Conservation (phyloP, 1,140 invertebrate genomes). For the Drosophila willistoni region DNA sequence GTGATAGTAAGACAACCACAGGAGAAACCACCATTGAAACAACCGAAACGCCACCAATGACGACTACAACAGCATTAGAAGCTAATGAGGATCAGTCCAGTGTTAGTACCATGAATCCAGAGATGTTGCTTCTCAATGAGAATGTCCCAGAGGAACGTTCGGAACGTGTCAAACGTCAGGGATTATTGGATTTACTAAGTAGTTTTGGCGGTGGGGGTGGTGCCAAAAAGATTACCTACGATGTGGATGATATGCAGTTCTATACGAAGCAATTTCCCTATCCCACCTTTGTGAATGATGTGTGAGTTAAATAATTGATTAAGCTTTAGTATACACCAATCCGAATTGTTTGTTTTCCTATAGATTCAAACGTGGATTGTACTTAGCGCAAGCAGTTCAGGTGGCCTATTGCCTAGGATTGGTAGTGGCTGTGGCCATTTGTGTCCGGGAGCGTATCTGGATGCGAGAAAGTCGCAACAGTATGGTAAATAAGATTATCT, state of each 20-base stretch:
- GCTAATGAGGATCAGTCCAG: neutral
- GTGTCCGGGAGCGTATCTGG: conserved; percentile 86
- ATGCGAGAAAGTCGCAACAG: conserved; percentile 87
- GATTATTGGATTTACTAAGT: conserved; percentile 61
- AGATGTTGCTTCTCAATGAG: conserved; percentile 31
- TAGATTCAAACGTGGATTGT: conserved; percentile 87
- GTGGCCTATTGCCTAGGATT: conserved; percentile 87
- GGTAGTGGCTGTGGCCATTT: conserved; percentile 86
- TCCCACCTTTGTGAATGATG: conserved; percentile 86
- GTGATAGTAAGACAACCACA: neutral
- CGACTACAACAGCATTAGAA: neutral
- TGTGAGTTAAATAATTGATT: conserved; percentile 83
- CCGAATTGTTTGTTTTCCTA: conserved; percentile 24
- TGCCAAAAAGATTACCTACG: conserved; percentile 40
- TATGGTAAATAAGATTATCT: conserved; percentile 83
- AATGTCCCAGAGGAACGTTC: conserved; percentile 1
- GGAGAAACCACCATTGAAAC: conserved; percentile 3
- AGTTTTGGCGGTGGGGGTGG: conserved; percentile 28
- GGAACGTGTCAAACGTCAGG: conserved; percentile 57
- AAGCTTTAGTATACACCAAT: neutral
- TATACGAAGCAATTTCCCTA: conserved; percentile 88
- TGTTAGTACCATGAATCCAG: neutral
- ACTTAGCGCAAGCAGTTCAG: conserved; percentile 86
- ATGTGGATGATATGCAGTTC: conserved; percentile 84
- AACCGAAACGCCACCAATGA: neutral